Conservation (phyloP, 2,888 invertebrate species). For the Drosophila helvetica region DNA sequence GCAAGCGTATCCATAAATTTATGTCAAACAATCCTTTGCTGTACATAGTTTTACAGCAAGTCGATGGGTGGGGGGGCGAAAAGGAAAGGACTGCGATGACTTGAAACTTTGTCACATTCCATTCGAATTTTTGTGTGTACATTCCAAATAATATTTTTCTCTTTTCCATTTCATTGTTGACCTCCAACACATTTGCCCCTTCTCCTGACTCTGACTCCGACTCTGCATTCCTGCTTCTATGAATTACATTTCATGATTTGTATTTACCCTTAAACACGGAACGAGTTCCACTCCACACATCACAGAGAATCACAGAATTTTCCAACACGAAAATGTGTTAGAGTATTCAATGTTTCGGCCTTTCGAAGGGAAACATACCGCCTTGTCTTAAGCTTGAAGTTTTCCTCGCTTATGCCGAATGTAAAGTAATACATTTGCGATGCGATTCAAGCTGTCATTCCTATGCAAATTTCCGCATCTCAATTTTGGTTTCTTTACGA, state of each 20-base stretch:
- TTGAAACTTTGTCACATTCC: conserved; percentile 34
- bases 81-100: background rate
- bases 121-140: conserved; percentile 16
- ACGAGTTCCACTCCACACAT: background rate
- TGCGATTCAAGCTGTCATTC: conserved; percentile 9
- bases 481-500: background rate
- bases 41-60: conserved; percentile 32
- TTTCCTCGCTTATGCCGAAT: background rate
- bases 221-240: background rate
- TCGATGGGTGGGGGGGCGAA: conserved; percentile 12
- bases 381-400: background rate
- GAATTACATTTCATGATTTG: background rate
- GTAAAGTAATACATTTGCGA: conserved; percentile 27
- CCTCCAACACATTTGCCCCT: conserved; percentile 25
- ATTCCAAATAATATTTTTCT: conserved; percentile 18
- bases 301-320: background rate
- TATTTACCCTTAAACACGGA: background rate
- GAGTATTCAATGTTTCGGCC: background rate
- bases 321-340: background rate
- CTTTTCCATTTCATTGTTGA: conserved; percentile 29
- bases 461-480: conserved; percentile 12
- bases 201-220: background rate
- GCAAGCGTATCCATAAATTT: conserved; percentile 63
- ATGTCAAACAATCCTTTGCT: conserved; percentile 68
- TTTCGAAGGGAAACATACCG: background rate